These are phyloP conservation scores for Sinocyclocheilus anophthalmus DNA, from an alignment of 2,113 vertebrate genomes.

Conservation along the genomic window DNA sequence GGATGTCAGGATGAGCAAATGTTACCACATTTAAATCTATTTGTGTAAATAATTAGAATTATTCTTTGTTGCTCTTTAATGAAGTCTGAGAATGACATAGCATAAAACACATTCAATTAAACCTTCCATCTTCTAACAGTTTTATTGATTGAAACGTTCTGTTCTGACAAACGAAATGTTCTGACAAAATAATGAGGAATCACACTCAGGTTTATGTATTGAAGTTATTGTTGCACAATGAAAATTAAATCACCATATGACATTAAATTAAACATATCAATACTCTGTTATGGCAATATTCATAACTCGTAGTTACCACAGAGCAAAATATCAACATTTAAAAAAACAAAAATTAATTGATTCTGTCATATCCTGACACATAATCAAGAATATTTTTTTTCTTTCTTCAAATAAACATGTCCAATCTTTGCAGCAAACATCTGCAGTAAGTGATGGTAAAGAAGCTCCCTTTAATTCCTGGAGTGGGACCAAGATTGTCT, in stretches of 20 bases:
- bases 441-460: constrained; percentile 74
- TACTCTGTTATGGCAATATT: constrained; percentile 57
- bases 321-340: constrained; percentile 54
- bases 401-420: constrained; percentile 17
- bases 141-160: constrained; percentile 77
- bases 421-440: constrained; percentile 64
- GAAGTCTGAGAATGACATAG: constrained; percentile 4
- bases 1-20: not conserved
- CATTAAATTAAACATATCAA: constrained; percentile 60
- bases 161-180: no score
- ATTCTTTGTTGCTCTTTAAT: not conserved
- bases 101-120: constrained; percentile 2
- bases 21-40: not conserved
- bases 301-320: constrained; percentile 59
- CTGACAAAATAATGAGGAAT: constrained; percentile 69
- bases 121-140: constrained; percentile 48
- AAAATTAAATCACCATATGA: constrained; percentile 64
- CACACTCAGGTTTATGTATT: constrained; percentile 71
- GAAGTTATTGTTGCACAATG: constrained; percentile 67
- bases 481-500: constrained; percentile 69
- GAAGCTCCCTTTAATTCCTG: constrained; percentile 76
- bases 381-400: not conserved
- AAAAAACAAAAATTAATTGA: constrained; percentile 56
- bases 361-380: constrained; percentile 13
- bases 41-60: not conserved